Evolutionary conservation across 2,888 invertebrate genomes (phyloP).

Genomic region (Stegophylla sp.): DNA sequence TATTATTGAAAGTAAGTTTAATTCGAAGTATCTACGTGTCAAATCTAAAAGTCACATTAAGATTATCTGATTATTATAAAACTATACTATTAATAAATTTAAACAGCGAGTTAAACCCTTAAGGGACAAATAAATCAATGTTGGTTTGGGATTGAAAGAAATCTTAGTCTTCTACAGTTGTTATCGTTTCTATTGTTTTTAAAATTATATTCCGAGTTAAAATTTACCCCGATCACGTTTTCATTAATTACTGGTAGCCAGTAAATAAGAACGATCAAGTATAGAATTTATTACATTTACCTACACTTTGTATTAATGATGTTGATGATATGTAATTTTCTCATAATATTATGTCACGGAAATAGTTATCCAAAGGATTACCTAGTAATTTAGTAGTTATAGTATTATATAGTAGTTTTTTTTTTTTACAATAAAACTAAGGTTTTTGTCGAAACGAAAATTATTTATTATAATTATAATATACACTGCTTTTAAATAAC

Average conservation of each 20-base stretch:
- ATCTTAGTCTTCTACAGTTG: neutral
- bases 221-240: conserved; percentile 30
- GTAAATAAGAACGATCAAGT: neutral
- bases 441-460: neutral
- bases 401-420: too few relatives aligned
- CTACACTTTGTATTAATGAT: neutral
- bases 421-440: neutral
- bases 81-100: conserved; percentile 11
- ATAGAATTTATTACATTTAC: neutral
- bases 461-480: neutral
- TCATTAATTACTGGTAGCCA: neutral
- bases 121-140: conserved; percentile 15
- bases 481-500: neutral
- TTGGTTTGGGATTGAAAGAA: neutral
- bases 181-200: conserved; percentile 32
- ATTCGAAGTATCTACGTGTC: neutral
- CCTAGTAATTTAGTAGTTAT: too few relatives aligned
- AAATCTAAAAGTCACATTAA: neutral
- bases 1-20: neutral
- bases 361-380: neutral
- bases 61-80: conserved; percentile 12
- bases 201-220: neutral
- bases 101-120: neutral
- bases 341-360: neutral
- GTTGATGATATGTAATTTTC: neutral